A percentile compares a stretch with the other conserved stretches of the same genome.
phyloP scores from a whole-genome alignment of 2,113 vertebrate genomes.

The Spermophilus dauricus region DNA sequence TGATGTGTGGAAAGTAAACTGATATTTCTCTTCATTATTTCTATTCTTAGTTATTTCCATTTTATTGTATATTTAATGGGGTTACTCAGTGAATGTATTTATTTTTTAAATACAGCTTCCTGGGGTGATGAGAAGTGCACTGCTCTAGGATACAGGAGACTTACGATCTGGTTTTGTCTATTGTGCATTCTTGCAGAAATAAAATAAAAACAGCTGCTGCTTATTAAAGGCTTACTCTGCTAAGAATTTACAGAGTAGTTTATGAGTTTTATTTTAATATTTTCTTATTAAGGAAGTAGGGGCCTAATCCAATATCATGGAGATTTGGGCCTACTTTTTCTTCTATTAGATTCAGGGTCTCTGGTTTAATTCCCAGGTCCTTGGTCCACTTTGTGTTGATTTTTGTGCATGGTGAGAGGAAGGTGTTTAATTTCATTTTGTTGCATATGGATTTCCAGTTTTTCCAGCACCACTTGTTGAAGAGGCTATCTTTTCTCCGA shows the following conservation, averaged over 20 bases:
- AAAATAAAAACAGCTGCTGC: background rate
- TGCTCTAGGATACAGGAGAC: background rate
- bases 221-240: background rate
- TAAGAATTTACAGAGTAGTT: conserved; percentile 1
- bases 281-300: background rate
- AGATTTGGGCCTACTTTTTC: no score
- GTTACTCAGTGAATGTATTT: background rate
- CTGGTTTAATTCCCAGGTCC: no score
- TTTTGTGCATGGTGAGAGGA: no score
- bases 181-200: background rate
- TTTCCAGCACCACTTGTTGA: no score
- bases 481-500: no score
- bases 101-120: background rate
- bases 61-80: background rate
- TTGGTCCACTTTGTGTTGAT: no score
- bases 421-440: no score
- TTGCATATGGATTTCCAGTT: no score
- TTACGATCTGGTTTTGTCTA: background rate
- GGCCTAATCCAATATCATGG: no score
- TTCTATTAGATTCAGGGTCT: no score
- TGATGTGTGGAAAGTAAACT: background rate
- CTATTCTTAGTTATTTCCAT: background rate
- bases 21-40: background rate
- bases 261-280: conserved; percentile 14
- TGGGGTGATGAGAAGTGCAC: background rate